Conservation (phyloP, 2,888 invertebrate genomes). For the Synanthedon tipuliformis region DNA sequence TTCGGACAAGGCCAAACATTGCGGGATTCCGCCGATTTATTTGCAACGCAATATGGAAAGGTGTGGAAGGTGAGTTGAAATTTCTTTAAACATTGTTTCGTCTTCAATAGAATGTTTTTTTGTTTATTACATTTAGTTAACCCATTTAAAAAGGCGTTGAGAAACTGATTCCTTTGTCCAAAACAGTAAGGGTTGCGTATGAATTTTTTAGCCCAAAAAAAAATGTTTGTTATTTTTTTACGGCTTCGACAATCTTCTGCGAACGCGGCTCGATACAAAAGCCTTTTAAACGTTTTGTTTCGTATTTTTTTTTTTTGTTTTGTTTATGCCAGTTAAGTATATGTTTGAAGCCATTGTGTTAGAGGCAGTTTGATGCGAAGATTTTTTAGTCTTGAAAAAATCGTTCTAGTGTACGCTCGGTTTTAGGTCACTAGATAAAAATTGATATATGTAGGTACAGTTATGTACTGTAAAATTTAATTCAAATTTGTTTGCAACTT, state of each 20-base stretch:
- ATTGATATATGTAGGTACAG: neutral
- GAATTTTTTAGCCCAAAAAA: conserved; percentile 30
- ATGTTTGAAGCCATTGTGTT: conserved; percentile 63
- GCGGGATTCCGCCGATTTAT: conserved; percentile 45
- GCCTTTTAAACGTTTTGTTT: conserved; percentile 46
- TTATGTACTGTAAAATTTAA: neutral
- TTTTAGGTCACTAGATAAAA: conserved; percentile 12
- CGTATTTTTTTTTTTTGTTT: conserved; percentile 46
- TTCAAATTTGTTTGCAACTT: neutral
- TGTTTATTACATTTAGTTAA: conserved; percentile 21
- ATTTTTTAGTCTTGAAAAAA: conserved; percentile 62
- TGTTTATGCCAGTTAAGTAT: conserved; percentile 64
- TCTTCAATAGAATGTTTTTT: conserved; percentile 7
- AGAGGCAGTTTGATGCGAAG: conserved; percentile 38
- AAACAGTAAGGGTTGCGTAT: conserved; percentile 51
- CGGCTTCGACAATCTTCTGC: conserved; percentile 45
- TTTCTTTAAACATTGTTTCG: conserved; percentile 6
- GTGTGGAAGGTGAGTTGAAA: conserved; percentile 11
- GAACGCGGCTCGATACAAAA: conserved; percentile 59
- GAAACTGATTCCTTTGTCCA: conserved; percentile 42
- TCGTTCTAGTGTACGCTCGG: conserved; percentile 53
- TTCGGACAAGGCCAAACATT: conserved; percentile 61
- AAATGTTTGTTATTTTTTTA: conserved; percentile 35
- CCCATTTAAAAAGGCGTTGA: conserved; percentile 35
- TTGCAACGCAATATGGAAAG: conserved; percentile 21